Evolutionary conservation across 2,797 vertebrate species (phyloP).

Genomic region (Borostomias antarcticus): DNA sequence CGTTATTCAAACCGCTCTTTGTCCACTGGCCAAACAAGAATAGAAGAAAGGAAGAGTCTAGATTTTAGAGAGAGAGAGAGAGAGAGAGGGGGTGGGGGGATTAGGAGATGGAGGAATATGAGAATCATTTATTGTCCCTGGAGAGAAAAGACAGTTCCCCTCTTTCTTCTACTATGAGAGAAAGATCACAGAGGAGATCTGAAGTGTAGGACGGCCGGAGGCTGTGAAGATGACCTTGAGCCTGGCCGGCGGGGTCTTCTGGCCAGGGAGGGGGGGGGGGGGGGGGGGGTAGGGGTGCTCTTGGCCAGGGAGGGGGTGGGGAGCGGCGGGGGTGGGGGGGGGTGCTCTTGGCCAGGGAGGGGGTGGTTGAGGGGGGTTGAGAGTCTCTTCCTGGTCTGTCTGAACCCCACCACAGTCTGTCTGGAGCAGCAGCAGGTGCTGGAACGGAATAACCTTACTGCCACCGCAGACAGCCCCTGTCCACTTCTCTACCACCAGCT

Average conservation of each 20-base stretch:
- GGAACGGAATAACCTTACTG: conserved; percentile 19
- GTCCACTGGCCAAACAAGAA: conserved; percentile 43
- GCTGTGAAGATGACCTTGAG: conserved; percentile 33
- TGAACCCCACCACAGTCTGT: conserved; percentile 14
- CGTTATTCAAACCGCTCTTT: conserved; percentile 52
- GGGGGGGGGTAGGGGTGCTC: not conserved
- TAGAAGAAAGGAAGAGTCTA: conserved; percentile 45
- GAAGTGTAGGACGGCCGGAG: conserved; percentile 9
- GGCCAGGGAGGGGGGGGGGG: not conserved
- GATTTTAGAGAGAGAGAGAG: no score
- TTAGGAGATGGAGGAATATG: conserved; percentile 28
- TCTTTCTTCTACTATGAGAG: conserved; percentile 15
- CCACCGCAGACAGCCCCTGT: conserved; percentile 35
- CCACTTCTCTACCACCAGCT: conserved; percentile 29
- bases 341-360: conserved; percentile 38
- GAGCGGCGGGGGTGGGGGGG: not conserved
- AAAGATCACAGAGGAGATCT: conserved; percentile 28
- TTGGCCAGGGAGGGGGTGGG: not conserved
- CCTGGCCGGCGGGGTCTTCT: no score
- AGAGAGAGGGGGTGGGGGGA: conserved; percentile 25
- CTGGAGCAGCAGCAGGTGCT: conserved; percentile 18
- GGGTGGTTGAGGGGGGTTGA: conserved; percentile 29
- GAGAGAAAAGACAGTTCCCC: conserved; percentile 27
- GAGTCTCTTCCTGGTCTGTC: conserved; percentile 38
- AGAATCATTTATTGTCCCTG: conserved; percentile 48